Evolutionary conservation across 2,888 invertebrate species (phyloP).

Genomic region (Synanthedon tipuliformis): DNA sequence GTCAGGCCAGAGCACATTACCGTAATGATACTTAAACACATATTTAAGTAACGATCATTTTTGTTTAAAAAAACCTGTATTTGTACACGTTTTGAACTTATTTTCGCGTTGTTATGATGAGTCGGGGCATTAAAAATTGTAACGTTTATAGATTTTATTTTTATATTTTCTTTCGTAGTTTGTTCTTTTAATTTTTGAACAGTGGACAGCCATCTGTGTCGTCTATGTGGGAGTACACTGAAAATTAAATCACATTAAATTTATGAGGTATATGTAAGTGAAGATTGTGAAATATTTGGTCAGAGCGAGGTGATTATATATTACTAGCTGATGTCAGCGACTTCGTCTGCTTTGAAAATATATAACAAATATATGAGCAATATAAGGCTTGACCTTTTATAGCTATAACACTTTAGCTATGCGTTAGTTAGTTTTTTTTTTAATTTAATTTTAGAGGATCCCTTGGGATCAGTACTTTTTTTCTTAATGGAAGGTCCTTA

Average conservation of each 20-base stretch:
- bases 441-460: too few species aligned
- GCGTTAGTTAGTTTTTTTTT: too few species aligned
- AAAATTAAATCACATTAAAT: conserved; percentile 11
- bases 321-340: too few species aligned
- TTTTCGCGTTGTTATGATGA: not conserved
- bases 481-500: too few species aligned
- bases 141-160: not conserved
- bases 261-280: not conserved
- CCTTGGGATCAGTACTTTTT: too few species aligned
- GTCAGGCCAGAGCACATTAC: conserved; percentile 60
- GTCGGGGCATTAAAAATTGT: not conserved
- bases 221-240: conserved; percentile 47
- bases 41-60: conserved; percentile 65
- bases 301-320: too few species aligned
- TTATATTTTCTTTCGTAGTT: not conserved
- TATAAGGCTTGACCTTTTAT: too few species aligned
- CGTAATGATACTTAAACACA: conserved; percentile 69
- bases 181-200: not conserved
- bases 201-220: conserved; percentile 39
- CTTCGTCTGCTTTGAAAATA: too few species aligned
- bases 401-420: too few species aligned
- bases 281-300: not conserved
- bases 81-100: not conserved
- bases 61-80: conserved; percentile 44
- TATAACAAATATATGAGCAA: too few species aligned